Conservation (phyloP, 1,140 invertebrate species). For the Nephila pilipes region DNA sequence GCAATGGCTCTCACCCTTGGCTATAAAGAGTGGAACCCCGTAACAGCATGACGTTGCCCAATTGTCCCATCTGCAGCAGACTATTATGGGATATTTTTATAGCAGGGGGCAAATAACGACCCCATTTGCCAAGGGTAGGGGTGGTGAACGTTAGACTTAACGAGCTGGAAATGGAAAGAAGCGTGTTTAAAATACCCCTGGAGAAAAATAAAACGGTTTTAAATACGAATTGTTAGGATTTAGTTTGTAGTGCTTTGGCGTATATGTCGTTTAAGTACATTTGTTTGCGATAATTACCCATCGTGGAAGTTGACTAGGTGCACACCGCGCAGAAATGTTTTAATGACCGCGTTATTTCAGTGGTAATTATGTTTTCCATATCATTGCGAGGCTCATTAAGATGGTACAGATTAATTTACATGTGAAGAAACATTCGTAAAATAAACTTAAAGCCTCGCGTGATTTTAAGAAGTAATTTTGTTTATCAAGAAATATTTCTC, state of each 20-base stretch:
- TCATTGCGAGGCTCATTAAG: background rate
- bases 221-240: background rate
- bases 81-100: background rate
- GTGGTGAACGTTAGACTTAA: background rate
- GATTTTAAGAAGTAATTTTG: too few relatives aligned
- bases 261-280: background rate
- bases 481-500: too few relatives aligned
- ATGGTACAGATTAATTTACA: background rate
- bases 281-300: background rate
- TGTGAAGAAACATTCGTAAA: too few relatives aligned
- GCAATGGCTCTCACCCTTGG: background rate
- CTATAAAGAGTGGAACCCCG: background rate
- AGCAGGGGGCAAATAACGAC: constrained; percentile 29
- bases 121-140: background rate
- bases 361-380: background rate
- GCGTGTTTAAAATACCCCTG: background rate
- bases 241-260: background rate
- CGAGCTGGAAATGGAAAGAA: background rate
- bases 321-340: background rate
- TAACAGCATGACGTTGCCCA: constrained; percentile 12
- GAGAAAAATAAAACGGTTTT: constrained; percentile 14
- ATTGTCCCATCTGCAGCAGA: background rate
- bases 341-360: background rate
- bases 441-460: too few relatives aligned
- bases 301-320: background rate